These are phyloP conservation scores for Drosophila littoralis DNA, from an alignment of 1,140 invertebrate genomes.

Conservation along the genomic window DNA sequence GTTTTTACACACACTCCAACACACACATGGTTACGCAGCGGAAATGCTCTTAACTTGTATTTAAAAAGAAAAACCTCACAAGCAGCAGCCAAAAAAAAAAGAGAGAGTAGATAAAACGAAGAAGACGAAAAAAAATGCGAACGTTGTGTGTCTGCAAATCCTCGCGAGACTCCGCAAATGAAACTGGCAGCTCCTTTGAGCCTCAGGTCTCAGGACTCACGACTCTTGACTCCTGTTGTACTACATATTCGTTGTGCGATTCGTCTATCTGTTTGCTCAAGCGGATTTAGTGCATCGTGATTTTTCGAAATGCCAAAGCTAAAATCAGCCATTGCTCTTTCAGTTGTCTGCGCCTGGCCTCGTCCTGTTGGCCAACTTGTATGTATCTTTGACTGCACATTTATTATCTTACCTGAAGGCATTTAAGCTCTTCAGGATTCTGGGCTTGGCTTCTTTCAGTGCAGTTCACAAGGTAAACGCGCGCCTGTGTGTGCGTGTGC, in stretches of 20 bases:
- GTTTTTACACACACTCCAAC: slow-evolving; percentile 18
- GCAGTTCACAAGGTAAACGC: slow-evolving; percentile 4
- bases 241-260: slow-evolving; percentile 4
- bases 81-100: background rate
- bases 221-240: slow-evolving; percentile 1
- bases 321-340: slow-evolving; percentile 73
- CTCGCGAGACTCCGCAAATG: slow-evolving; percentile 56
- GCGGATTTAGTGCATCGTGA: slow-evolving; percentile 75
- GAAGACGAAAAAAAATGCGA: slow-evolving; percentile 29
- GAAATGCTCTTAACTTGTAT: slow-evolving; percentile 49
- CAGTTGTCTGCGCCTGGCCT: slow-evolving; percentile 21
- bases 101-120: slow-evolving; percentile 8
- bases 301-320: slow-evolving; percentile 74
- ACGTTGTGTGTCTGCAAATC: slow-evolving; percentile 49
- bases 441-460: slow-evolving; percentile 41
- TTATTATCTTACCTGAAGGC: slow-evolving; percentile 82
- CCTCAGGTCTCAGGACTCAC: slow-evolving; percentile 25
- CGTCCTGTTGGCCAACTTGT: slow-evolving; percentile 50
- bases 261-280: slow-evolving; percentile 34
- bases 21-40: slow-evolving; percentile 25
- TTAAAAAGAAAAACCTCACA: slow-evolving; percentile 32
- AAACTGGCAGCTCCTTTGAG: slow-evolving; percentile 70
- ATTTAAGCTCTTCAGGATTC: slow-evolving; percentile 66
- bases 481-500: slow-evolving; percentile 3
- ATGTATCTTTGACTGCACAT: slow-evolving; percentile 79